Evolutionary conservation across 2,888 invertebrate species (phyloP), one percentile per base, ranked within the genome.

Genomic region (Nomada ferruginata): DNA sequence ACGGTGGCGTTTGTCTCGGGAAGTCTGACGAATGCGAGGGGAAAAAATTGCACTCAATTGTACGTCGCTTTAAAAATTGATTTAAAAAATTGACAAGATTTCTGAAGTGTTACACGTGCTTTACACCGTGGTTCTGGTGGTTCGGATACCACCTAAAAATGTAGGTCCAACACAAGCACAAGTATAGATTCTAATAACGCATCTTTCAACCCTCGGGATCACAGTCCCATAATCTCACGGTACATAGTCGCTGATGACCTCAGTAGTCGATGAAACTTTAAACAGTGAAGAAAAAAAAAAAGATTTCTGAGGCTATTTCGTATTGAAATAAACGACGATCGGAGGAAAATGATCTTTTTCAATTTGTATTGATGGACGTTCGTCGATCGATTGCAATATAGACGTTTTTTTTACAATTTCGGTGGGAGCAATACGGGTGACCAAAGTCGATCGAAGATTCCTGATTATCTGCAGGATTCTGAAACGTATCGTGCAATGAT

Each of bases 31-130:
- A 44, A 18, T 10, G 36, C 36, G 36, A 70, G n/a, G 23, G 50
- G 2, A 44, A 20, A 53, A 36, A 53, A 61, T 53, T 61, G 29
- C 20, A 23, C 59, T 44, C n/a, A 0, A 13, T 13, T 7, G 26
- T 29, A 29, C 29, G 13, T 36, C 53, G 15, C 42, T 52, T 36
- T 53, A 66, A 23, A 53, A 26, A 23, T 13, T 42, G 20, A 76
- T 18, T 13, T 50, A 18, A 76, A 63, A 50, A 68, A 78, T 68
- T 20, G 50, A 20, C 20, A 15, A 15, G 44, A 10, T 61, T 18
- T 13, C 1, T 26, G 9, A 2, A 15, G 57, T 36, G 23, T 23
- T 23, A 23, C 23, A 23, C 23, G 23, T 23, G 23, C 23, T 23
- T 1, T 23, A 23, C 23, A 23, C 23, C 23, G 23, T 0, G 23